Evolutionary conservation across 2,888 invertebrate species (phyloP).

Genomic region (Habroteleia sp.): DNA sequence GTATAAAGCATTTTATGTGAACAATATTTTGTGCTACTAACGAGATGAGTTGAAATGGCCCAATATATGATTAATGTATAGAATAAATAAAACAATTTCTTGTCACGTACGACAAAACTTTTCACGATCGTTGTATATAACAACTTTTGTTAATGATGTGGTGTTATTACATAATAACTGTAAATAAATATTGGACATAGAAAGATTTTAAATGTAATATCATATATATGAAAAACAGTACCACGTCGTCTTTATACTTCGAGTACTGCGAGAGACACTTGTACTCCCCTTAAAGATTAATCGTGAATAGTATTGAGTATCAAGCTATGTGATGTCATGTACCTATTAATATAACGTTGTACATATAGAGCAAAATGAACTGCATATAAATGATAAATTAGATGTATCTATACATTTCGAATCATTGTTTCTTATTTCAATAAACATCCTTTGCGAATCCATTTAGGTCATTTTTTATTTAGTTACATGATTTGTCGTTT

Average conservation of each 20-base stretch:
- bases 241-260: constrained; percentile 66
- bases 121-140: constrained; percentile 39
- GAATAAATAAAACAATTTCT: too few species aligned
- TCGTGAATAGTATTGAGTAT: constrained; percentile 73
- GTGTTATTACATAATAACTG: constrained; percentile 52
- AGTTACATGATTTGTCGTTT: too few species aligned
- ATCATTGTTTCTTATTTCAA: constrained; percentile 61
- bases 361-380: constrained; percentile 76
- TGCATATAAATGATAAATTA: constrained; percentile 71
- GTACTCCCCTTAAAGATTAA: constrained; percentile 66
- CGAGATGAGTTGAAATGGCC: too few species aligned
- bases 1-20: too few species aligned
- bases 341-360: constrained; percentile 79
- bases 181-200: constrained; percentile 60
- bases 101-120: constrained; percentile 15
- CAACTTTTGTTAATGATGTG: constrained; percentile 54
- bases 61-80: too few species aligned
- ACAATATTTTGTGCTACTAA: too few species aligned
- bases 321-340: constrained; percentile 80
- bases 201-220: constrained; percentile 57
- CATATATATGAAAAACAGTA: constrained; percentile 38
- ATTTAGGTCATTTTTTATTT: constrained; percentile 6
- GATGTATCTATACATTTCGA: constrained; percentile 63
- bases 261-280: constrained; percentile 47
- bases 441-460: constrained; percentile 28